Percentiles rank a stretch among this genome's conserved stretches.
Evolutionary conservation across 2,888 invertebrate genomes (phyloP).

Genomic region (Dicyrtoma fusca): DNA sequence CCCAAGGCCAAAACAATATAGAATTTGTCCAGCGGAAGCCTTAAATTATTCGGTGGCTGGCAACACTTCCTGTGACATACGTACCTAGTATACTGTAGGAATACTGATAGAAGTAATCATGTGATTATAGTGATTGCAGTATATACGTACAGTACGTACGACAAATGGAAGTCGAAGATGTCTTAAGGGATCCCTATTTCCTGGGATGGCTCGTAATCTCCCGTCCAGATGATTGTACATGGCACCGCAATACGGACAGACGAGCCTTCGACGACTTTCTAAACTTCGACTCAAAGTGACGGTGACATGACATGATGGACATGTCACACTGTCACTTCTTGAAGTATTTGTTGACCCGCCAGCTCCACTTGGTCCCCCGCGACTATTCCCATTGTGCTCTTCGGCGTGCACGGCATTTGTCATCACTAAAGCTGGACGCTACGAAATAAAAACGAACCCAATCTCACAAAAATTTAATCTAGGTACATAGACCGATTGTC

Average conservation of each 20-base stretch:
- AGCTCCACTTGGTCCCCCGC: slow-evolving; percentile 35
- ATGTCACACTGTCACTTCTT: slow-evolving; percentile 56
- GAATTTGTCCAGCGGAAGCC: too few species aligned
- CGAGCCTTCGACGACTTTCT: slow-evolving; percentile 54
- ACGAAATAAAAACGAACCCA: too few species aligned
- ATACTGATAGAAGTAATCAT: too few species aligned
- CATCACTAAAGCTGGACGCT: slow-evolving; percentile 57
- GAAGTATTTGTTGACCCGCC: slow-evolving; percentile 53
- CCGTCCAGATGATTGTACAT: slow-evolving; percentile 56
- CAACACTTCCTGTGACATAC: too few species aligned
- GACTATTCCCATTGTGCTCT: slow-evolving; percentile 33
- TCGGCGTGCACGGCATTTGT: slow-evolving; percentile 51
- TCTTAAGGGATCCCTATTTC: slow-evolving; percentile 57
- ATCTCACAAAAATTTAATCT: too few species aligned
- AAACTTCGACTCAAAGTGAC: slow-evolving; percentile 57
- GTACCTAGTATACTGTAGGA: too few species aligned
- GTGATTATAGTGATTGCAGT: too few species aligned
- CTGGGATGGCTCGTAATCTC: slow-evolving; percentile 57
- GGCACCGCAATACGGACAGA: slow-evolving; percentile 59
- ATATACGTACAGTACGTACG: slow-evolving; percentile 49
- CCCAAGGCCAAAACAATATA: too few species aligned
- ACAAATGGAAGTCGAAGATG: slow-evolving; percentile 59
- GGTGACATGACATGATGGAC: slow-evolving; percentile 58
- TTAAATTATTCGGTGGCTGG: too few species aligned
- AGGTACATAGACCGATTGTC: too few species aligned